Evolutionary conservation across 1,140 invertebrate species (phyloP), one percentile per base, ranked within the genome.

Genomic region (Coboldia fuscipes): DNA sequence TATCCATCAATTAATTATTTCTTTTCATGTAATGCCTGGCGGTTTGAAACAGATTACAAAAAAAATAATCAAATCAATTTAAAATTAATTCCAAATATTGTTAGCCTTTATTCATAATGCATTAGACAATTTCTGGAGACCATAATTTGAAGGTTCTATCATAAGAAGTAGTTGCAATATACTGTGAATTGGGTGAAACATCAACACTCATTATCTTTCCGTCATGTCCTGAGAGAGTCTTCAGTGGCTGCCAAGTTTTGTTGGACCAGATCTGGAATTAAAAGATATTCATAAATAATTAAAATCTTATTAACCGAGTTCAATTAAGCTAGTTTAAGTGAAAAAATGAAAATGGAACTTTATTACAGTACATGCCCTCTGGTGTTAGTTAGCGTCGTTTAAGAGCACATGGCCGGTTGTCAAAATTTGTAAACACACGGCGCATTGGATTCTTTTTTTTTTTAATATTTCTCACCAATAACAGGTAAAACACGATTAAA

Each of bases 71-170:
- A n/a, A n/a, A n/a, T n/a, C n/a, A n/a, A n/a, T n/a, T n/a, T n/a
- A n/a, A n/a, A n/a, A n/a, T n/a, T n/a, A n/a, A n/a, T n/a, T n/a
- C n/a, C n/a, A n/a, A n/a, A n/a, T n/a, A n/a, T n/a, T n/a, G n/a
- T n/a, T n/a, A n/a, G n/a, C n/a, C n/a, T n/a, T n/a, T n/a, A n/a
- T n/a, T n/a, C n/a, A n/a, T n/a, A n/a, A n/a, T n/a, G n/a, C n/a
- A n/a, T n/a, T n/a, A n/a, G n/a, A n/a, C n/a, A 32, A 46, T 49
- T 55, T 89, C 86, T 1, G 86, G 78, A 4, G 83, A 67, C 94
- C 93, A 99, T 3, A 98, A 54, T 61, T 98, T 99, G 53, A 98
- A 96, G 1, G 94, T 97, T 40, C 92, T 63, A 61, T 99, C 96
- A 55, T 86, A 97, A 0, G 92, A 96, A 38, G 72, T 72, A 1